Evolutionary conservation across 2,888 invertebrate genomes (phyloP), one percentile per base, ranked within the genome.

Genomic region (Nipponacmea schrenckii): DNA sequence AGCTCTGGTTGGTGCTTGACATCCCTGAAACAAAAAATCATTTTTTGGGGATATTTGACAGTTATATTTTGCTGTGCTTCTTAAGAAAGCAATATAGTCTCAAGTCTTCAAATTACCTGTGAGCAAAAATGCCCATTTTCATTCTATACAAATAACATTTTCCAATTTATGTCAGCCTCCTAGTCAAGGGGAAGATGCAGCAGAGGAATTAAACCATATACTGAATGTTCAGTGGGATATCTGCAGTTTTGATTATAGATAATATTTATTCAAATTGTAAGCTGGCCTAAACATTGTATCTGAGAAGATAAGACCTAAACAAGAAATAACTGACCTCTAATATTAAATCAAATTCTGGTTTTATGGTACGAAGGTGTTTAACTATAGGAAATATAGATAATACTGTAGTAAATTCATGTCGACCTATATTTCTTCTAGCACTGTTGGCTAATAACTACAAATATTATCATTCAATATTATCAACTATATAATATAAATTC

Each of bases 311-410:
- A 5, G 31, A 31, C 2, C 3, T 2, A 5, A 8, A 39, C 10
- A 39, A 39, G 10, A n/a, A 50, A 26, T 27, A 20, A 71, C 74
- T 74, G 81, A 89, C 90, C 86, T 94, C 93, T 31, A 94, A 91
- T 3, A 94, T 93, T 69, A 93, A 91, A 83, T 95, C 95, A 86
- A 95, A 93, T 82, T 95, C 94, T 0, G 94, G 94, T 85, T 94
- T 94, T 76, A 95, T 89, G 26, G 92, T 90, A 14, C 93, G 91
- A 12, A 95, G 91, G 83, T 95, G 94, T 85, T 94, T 94, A 26
- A 95, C 89, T 63, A 95, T 94, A 0, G 95, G 95, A 86, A 95
- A 95, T 63, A 95, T 93, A 0, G 94, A 93, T 68, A 95, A 88
- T 12, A 94, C 94, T 0, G 94, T 93, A 12, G 93, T 92, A 90